Evolutionary conservation across 1,140 invertebrate genomes (phyloP), one percentile per base, ranked within the genome.

Genomic region (Schlechtendalia chinensis): DNA sequence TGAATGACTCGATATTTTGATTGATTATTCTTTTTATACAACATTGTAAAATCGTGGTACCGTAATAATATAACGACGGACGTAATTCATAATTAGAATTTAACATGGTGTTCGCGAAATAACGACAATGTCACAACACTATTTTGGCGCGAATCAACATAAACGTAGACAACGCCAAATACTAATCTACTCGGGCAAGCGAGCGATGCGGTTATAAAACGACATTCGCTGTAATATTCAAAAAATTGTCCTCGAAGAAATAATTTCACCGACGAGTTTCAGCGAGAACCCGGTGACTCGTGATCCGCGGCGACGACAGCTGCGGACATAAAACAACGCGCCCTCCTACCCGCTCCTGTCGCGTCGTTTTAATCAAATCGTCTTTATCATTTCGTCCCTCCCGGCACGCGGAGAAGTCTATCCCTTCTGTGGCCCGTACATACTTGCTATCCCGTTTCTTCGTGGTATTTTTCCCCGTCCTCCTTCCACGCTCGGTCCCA

Each of bases 361-460:
- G 67, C 2, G 5, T 50, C 24, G 69, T 54, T 16, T 22, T 39
- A 75, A 77, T 59, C 72, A 77, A 45, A 77, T 77, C 56, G 56
- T 22, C 54, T 77, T 59, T 77, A 59, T 72, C 50, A n/a, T 19
- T 19, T 11, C 22, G 47, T 32, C 54, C 54, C 72, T 74, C 50
- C 47, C 1, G 1, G 8, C 12, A 56, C 72, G n/a, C 0, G 50
- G 4, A 53, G n/a, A 71, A 71, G 39, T 45, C 63, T 0, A 50
- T 69, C 53, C 16, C 71, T 58, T 74, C 61, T 39, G n/a, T n/a
- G 59, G n/a, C 6, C 27, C 8, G 5, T 53, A 50, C 1, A 24
- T 72, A 53, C 65, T 47, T 47, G 65, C 45, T 69, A 69, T 69
- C 17, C 45, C 45, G 14, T 32, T 69, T 59, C 22, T 47, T 69